These are phyloP conservation scores for Elysia crispata DNA, from an alignment of 2,888 invertebrate genomes.

Conservation along the genomic window DNA sequence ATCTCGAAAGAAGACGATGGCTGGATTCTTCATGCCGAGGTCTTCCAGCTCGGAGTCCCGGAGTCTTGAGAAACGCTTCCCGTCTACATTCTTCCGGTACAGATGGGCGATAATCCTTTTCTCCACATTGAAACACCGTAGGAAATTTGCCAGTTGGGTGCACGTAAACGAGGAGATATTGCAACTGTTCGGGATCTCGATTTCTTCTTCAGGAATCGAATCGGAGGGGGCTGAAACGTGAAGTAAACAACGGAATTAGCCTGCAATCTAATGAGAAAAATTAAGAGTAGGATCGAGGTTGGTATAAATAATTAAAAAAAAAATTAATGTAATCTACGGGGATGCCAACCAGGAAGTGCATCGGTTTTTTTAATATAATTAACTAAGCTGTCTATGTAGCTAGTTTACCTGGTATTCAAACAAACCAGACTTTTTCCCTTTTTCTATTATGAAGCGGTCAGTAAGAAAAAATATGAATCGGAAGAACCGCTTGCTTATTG, in stretches of 20 bases:
- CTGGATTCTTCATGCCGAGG: conserved; percentile 69
- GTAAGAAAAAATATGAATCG: no score
- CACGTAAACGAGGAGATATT: conserved; percentile 68
- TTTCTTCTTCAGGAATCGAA: conserved; percentile 67
- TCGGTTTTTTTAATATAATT: no score
- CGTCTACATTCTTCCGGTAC: conserved; percentile 69
- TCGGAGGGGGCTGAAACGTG: conserved; percentile 57
- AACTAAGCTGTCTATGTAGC: no score
- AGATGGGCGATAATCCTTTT: conserved; percentile 66
- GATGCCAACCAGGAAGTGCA: no score
- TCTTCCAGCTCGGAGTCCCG: conserved; percentile 70
- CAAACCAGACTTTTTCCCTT: no score
- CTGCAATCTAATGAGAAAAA: no score
- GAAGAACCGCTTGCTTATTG: no score
- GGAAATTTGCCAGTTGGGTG: conserved; percentile 71
- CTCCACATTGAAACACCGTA: conserved; percentile 67
- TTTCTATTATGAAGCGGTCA: no score
- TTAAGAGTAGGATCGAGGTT: no score
- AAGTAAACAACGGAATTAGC: background rate
- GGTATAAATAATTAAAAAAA: no score
- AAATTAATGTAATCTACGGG: no score
- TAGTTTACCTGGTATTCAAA: no score
- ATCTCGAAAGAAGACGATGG: conserved; percentile 65
- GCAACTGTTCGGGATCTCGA: conserved; percentile 71
- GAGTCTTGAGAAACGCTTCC: conserved; percentile 70